Evolutionary conservation across 2,888 invertebrate species (phyloP), one percentile per base, ranked within the genome.

Genomic region (Brachyopa scutellaris): DNA sequence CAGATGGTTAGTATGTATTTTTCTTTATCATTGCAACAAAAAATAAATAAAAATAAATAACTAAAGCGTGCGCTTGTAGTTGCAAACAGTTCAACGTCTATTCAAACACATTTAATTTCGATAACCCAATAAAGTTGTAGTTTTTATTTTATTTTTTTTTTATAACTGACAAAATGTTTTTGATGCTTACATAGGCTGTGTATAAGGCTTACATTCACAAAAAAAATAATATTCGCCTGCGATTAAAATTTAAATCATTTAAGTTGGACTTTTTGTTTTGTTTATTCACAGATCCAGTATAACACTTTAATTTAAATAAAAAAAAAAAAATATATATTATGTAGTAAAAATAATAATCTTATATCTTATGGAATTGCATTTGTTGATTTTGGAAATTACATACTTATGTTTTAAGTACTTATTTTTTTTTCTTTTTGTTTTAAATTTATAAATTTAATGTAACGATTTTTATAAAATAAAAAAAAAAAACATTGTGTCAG

Each of bases 151-250:
- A 26, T 40, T 40, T 51, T 59, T 57, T 67, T 69, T 61, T 62
- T 66, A 57, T 59, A 23, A 91, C 90, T 91, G 90, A 91, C 90
- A 91, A 91, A 91, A 91, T 91, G 90, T 90, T 91, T 91, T 90
- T 90, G 90, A 88, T 90, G 90, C 89, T 89, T 88, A 88, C 33
- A 76, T 51, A n/a, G n/a, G n/a, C 21, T 74, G 23, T 66, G 36
- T 67, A 59, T 23, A 36, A n/a, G 26, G 49, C 74, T 84, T 42
- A 83, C 67, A 74, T 74, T 62, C 40, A 74, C 29, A 67, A 70
- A 62, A 70, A 49, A 66, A 66, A 74, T 57, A 62, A 49, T 47
- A 21, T 26, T 47, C 7, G 57, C 61, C 62, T 85, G 84, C 79
- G 38, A 84, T 47, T 36, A 19, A 29, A 62, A 13, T 62, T 59